Evolutionary conservation across 2,113 vertebrate genomes (phyloP), one percentile per base, ranked within the genome.

Genomic region (Psephotus haematonotus): DNA sequence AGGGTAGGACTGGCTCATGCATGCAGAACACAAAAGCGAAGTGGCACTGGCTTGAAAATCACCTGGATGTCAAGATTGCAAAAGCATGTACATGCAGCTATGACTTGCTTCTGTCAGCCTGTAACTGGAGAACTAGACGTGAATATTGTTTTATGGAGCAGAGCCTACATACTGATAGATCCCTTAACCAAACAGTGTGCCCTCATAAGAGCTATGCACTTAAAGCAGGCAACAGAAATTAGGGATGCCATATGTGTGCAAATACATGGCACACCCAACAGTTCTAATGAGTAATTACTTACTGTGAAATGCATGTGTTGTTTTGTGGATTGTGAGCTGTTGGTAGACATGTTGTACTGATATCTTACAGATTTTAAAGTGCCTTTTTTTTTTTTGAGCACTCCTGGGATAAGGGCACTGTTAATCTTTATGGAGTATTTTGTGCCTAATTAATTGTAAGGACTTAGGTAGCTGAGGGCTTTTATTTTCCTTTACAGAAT

Each of bases 401-500:
- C 67, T 92, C 7, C 52, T 79, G 84, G 62, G 78, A 82, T 86
- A 39, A 93, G 33, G 9, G 27, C 27, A 79, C 47, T 82, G 44
- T 91, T 95, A 84, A 87, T 95, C 62, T 87, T 95, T 41, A 57
- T 46, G 37, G 65, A 79, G 55, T 65, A 65, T 87, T 92, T 86
- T 93, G 41, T 76, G 52, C 33, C 82, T 95, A 92, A 95, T 95
- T 91, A 95, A 87, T 69, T 93, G 14, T 65, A 82, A 85, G 53
- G 49, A 44, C 65, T 91, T 83, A 64, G 55, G 78, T 94, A 92
- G 74, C 83, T 89, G 62, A 91, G 70, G 75, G 70, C 57, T 91
- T 95, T 91, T 87, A 59, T 95, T 96, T 94, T 93, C 69, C 53
- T 90, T 92, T 82, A 81, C 49, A 46, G 78, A 92, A 57, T 72